Evolutionary conservation across 1,140 invertebrate genomes (phyloP), one percentile per base, ranked within the genome.

Genomic region (Ruditapes philippinarum): DNA sequence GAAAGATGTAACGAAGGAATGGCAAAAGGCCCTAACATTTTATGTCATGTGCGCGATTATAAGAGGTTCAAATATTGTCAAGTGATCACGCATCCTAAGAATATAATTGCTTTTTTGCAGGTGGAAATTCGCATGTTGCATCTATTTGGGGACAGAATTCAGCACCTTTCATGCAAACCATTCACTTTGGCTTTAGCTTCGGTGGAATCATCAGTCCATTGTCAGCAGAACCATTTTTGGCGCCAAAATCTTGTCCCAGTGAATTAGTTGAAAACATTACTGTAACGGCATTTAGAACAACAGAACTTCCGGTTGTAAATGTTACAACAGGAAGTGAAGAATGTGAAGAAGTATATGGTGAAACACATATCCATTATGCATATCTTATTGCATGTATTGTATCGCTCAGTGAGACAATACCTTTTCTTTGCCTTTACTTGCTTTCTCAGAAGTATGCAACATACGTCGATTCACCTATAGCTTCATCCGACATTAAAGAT

Each of bases 141-240:
- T 91, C 95, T 65, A 91, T 96, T 9, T 96, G 96, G 96, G 95
- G 95, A 9, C 91, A 93, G 45, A 90, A 95, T 28, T 95, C 95
- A n/a, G 85, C 85, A 36, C 86, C 90, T 0, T 91, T 76, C 74
- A 88, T 91, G 86, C 90, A 91, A 42, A 40, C 36, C 4, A 68
- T 91, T 17, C 90, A 91, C 31, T 84, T 91, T 49, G 79, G 70
- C 28, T 91, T 89, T 36, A 85, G 85, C 28, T 40, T 83, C 49
- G 90, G 90, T 17, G 90, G 90, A 1, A 45, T 91, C n/a, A 78
- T 89, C 28, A 51, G 85, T 65, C 90, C 90, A 28, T 60, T 88
- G 19, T 84, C 78, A 25, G 79, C 86, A 4, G 80, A 91, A 25
- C 90, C 85, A 60, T 91, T 91, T 78, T 36, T 88, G 11, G 86